Evolutionary conservation across 2,113 vertebrate species (phyloP), one percentile per base, ranked within the genome.

Genomic region (Grammomys dolichurus): DNA sequence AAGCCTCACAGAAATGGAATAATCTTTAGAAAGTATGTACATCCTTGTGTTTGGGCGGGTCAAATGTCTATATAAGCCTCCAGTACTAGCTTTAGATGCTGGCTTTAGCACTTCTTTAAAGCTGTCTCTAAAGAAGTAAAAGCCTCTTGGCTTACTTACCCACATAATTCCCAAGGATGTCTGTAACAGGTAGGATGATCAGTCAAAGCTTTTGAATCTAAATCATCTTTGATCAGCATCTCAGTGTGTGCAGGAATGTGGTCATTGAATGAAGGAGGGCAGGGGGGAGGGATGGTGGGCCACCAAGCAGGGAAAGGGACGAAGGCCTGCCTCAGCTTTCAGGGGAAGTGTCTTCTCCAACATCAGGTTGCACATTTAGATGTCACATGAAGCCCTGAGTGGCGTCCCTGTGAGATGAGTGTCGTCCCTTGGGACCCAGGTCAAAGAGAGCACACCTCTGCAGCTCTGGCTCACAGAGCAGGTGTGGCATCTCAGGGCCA

Each of bases 121-220:
- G 90, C 95, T 97, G 96, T 97, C 97, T 91, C 97, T 98, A 97
- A 98, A 98, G 98, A 98, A 98, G 97, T 73, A 81, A 97, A 98
- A 97, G 94, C 96, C 98, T 96, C 96, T 65, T 93, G 93, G 94
- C 95, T 97, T 97, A 81, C 72, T 87, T 96, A 69, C 92, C 91
- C 36, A 54, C 33, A 20, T 36, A 16, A 7, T 6, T 93, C 94
- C 86, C 46, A 3, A 94, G 91, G 98, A 97, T 97, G 90, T 97
- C 86, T 76, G 73, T 70, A 93, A 93, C 88, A 94, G 95, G 97
- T 90, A 87, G 22, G 93, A 94, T 87, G 95, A 89, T 96, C 97
- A 97, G 85, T 95, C 96, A 98, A 93, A 97, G 96, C 95, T 90
- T 98, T 98, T 93, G 92, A 96, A 96, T 90, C 84, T 56, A 97